Percentiles rank a stretch among this genome's conserved stretches.
These are phyloP conservation scores for Balaeniceps rex DNA, from an alignment of 2,113 vertebrate species.

Conservation along the genomic window DNA sequence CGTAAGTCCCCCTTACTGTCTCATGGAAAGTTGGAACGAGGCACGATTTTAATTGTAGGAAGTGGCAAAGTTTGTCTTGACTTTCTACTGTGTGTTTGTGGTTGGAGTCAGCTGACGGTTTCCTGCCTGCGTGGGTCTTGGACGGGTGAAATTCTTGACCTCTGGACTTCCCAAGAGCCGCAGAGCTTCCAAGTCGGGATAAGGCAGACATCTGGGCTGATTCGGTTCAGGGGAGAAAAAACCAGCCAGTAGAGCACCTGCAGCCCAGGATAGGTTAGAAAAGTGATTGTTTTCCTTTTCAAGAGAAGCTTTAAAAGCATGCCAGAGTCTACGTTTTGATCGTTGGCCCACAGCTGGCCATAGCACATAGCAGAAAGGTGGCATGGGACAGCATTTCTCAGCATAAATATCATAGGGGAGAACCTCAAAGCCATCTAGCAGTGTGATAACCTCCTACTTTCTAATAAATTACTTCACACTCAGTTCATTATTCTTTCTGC, in stretches of 20 bases:
- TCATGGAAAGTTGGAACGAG: slow-evolving; percentile 27
- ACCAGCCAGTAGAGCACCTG: neutral
- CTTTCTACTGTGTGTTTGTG: slow-evolving; percentile 15
- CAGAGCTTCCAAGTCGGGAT: neutral
- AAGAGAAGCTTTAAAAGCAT: neutral
- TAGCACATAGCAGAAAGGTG: neutral
- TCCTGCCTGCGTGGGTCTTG: slow-evolving; percentile 4
- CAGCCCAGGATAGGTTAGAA: neutral
- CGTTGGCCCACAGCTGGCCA: neutral
- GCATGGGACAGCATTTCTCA: neutral
- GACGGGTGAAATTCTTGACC: slow-evolving; percentile 44
- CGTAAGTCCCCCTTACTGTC: neutral
- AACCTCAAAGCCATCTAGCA: neutral
- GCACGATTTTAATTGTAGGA: neutral
- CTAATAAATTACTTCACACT: neutral
- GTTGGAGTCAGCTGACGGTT: slow-evolving; percentile 34
- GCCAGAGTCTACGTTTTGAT: neutral
- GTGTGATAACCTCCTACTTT: neutral
- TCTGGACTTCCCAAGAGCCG: neutral
- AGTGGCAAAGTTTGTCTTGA: slow-evolving; percentile 17
- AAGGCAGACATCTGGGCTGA: neutral
- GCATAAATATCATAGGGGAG: neutral
- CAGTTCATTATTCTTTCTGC: neutral
- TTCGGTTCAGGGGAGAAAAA: neutral
- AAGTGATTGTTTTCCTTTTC: neutral